These are phyloP conservation scores for Desoria tigrina DNA, from an alignment of 2,888 invertebrate genomes.

Conservation along the genomic window DNA sequence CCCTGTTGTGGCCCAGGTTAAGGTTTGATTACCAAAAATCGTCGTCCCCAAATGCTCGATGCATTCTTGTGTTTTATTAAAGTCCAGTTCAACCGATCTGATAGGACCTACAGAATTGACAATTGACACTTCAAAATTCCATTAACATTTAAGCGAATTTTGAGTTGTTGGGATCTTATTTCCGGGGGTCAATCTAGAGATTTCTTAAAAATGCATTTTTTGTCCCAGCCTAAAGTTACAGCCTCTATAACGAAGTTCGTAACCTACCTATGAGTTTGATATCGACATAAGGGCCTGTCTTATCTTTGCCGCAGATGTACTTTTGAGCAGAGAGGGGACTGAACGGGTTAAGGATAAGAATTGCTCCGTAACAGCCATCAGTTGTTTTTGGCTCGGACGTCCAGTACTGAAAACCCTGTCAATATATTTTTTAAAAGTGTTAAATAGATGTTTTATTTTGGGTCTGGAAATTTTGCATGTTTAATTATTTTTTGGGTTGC, in stretches of 20 bases:
- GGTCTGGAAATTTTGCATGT: no score
- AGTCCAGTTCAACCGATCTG: neutral
- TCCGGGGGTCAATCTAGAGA: no score
- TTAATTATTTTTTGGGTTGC: no score
- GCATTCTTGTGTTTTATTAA: slow-evolving; percentile 13
- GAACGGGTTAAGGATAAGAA: neutral
- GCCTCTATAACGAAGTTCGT: no score
- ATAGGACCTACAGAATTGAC: no score
- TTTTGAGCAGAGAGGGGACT: neutral
- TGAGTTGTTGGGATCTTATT: no score
- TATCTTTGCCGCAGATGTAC: slow-evolving; percentile 9
- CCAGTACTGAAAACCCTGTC: slow-evolving; percentile 6
- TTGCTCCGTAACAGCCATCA: neutral
- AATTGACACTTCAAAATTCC: no score
- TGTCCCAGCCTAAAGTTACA: no score
- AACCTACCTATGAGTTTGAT: neutral
- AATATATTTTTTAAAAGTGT: neutral
- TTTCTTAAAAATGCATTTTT: no score
- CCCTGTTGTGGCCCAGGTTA: slow-evolving; percentile 2
- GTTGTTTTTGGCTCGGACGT: neutral
- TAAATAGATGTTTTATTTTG: no score
- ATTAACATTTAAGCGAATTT: no score
- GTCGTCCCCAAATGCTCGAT: slow-evolving; percentile 11
- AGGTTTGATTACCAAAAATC: slow-evolving; percentile 9
- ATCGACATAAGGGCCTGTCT: neutral